A percentile compares a stretch with the other conserved stretches of the same genome.
Conservation (phyloP, 1,140 invertebrate genomes). For the Cotesia glomerata region DNA sequence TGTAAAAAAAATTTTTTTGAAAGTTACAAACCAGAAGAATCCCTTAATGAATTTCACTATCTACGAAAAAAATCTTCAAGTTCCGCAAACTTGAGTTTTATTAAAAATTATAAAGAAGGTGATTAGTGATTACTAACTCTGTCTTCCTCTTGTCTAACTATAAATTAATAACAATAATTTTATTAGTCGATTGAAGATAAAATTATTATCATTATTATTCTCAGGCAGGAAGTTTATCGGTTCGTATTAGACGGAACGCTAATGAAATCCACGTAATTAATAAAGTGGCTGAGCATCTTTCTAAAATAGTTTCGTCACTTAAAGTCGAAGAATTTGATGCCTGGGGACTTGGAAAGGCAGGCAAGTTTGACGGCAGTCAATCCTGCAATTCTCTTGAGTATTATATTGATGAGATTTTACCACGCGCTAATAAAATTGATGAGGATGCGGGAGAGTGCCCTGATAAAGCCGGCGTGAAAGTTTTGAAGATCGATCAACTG, state of each 20-base stretch:
- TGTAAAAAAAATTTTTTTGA: too few species aligned
- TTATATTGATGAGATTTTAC: conserved; percentile 44
- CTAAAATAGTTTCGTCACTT: conserved; percentile 65
- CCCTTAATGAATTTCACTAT: too few species aligned
- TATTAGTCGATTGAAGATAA: too few species aligned
- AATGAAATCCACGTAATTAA: conserved; percentile 71
- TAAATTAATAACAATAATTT: too few species aligned
- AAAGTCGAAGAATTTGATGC: conserved; percentile 66
- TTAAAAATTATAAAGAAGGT: too few species aligned
- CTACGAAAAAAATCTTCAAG: too few species aligned
- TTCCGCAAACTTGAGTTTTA: too few species aligned
- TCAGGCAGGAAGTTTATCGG: conserved; percentile 69
- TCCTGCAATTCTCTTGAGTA: conserved; percentile 38
- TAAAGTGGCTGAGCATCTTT: conserved; percentile 68
- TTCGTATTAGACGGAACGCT: conserved; percentile 70
- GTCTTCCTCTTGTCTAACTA: too few species aligned
- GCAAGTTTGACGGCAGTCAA: neutral
- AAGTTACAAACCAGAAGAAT: too few species aligned
- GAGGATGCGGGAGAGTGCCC: neutral
- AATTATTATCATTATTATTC: conserved; percentile 30
- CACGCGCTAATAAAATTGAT: conserved; percentile 15
- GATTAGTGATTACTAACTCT: too few species aligned
- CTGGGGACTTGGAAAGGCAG: neutral
- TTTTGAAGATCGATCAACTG: conserved; percentile 12
- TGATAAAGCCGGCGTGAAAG: neutral